A percentile compares a stretch with the other conserved stretches of the same genome.
Evolutionary conservation across 2,888 invertebrate genomes (phyloP).

Genomic region (Sinodicranocentrus sp.): DNA sequence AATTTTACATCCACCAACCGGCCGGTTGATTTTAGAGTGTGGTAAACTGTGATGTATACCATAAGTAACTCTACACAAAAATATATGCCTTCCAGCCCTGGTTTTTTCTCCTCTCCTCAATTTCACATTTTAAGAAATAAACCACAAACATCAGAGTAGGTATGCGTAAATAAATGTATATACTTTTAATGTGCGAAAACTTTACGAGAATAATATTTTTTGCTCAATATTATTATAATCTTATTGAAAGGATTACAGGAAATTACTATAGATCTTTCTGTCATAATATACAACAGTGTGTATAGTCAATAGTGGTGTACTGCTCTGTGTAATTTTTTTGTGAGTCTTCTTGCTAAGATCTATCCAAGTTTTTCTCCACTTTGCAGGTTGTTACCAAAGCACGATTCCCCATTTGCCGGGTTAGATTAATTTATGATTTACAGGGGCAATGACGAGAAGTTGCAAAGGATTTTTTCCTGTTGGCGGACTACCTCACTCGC

Average conservation of each 20-base stretch:
- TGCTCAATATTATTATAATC: conserved; percentile 39
- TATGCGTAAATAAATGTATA: too few species aligned
- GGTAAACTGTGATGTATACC: not conserved
- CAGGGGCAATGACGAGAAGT: conserved; percentile 28
- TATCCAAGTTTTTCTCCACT: conserved; percentile 26
- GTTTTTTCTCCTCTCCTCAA: not conserved
- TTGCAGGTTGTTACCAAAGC: conserved; percentile 42
- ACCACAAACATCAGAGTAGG: too few species aligned
- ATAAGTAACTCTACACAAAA: not conserved
- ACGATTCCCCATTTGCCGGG: conserved; percentile 9
- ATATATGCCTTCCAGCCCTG: not conserved
- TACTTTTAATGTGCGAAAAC: too few species aligned
- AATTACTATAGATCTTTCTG: conserved; percentile 23
- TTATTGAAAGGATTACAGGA: conserved; percentile 49
- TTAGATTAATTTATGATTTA: conserved; percentile 56
- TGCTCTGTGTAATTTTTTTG: conserved; percentile 20
- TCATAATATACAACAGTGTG: not conserved
- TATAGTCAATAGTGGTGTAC: not conserved
- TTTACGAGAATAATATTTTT: conserved; percentile 15
- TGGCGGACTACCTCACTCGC: conserved; percentile 7
- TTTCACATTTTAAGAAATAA: not conserved
- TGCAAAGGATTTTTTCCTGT: not conserved
- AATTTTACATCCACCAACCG: conserved; percentile 47
- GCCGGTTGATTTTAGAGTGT: conserved; percentile 1
- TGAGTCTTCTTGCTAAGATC: conserved; percentile 13